Evolutionary conservation across 2,888 invertebrate genomes (phyloP), one percentile per base, ranked within the genome.

Genomic region (Amphipoea oculea): DNA sequence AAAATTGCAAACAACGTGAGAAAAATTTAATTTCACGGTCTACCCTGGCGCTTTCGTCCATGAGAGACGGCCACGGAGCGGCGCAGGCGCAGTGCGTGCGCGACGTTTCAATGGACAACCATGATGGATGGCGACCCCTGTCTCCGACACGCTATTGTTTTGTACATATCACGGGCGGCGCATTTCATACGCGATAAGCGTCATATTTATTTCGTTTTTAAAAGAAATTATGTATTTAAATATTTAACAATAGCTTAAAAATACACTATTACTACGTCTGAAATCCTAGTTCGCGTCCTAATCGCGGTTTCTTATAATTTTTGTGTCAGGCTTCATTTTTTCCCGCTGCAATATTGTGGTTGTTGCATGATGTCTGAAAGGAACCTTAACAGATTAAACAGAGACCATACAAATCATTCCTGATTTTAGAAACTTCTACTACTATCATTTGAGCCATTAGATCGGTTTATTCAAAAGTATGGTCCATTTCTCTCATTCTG

Each of bases 91-190:
- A 73, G 79, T 79, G 83, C 75, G 71, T 73, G 76, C 78, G 74
- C 89, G 92, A 92, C 93, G 88, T 91, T 87, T 92, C 90, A 93
- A 92, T 93, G 90, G 90, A 81, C 77, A 83, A 85, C 89, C 86
- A 91, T 91, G 92, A 93, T 91, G 89, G 90, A 93, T 89, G 83
- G 84, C 75, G 83, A 84, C 83, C 90, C 89, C 87, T 90, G 88
- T 90, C 87, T 82, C 77, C 82, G 80, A 84, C 84, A 84, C 84
- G 78, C 91, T 81, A 92, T 93, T 93, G 93, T 93, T 92, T 93
- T 92, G 90, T 91, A 90, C 68, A 85, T 86, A 86, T 83, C 69
- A 75, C 81, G 73, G 57, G 63, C 69, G 85, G 81, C 63, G 42
- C 73, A 85, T 67, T 76, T 68, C 73, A 82, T 75, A 79, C 76